These are phyloP conservation scores for Uromys caudimaculatus DNA, from an alignment of 2,797 vertebrate species.

Conservation along the genomic window DNA sequence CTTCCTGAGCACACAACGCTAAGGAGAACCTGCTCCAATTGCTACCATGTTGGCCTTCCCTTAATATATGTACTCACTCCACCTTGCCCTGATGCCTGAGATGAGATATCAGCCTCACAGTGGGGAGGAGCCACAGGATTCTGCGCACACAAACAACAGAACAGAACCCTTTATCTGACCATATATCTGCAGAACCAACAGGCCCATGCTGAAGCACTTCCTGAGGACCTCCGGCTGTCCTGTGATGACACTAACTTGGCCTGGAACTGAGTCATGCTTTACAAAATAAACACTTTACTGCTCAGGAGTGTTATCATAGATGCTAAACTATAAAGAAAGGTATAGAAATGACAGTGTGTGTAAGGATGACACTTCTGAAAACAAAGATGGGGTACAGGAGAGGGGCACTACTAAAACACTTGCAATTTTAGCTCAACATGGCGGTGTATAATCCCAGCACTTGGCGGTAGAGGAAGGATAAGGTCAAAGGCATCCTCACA, in stretches of 20 bases:
- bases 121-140: not conserved
- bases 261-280: not conserved
- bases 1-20: not conserved
- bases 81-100: not conserved
- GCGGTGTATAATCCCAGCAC: not conserved
- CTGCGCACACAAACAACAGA: not conserved
- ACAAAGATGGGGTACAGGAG: not conserved
- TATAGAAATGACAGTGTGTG: not conserved
- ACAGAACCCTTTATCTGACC: not conserved
- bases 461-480: not conserved
- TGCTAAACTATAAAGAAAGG: not conserved
- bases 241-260: not conserved
- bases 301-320: not conserved
- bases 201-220: not conserved
- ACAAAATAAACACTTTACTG: not conserved
- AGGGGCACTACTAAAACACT: not conserved
- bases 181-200: not conserved
- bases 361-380: not conserved
- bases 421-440: not conserved
- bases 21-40: too few relatives aligned
- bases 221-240: too few relatives aligned
- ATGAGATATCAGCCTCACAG: not conserved
- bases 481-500: not conserved
- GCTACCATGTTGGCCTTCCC: not conserved
- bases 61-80: not conserved